Conservation (phyloP, 2,888 invertebrate species). For the Alloscopus bannaensis region DNA sequence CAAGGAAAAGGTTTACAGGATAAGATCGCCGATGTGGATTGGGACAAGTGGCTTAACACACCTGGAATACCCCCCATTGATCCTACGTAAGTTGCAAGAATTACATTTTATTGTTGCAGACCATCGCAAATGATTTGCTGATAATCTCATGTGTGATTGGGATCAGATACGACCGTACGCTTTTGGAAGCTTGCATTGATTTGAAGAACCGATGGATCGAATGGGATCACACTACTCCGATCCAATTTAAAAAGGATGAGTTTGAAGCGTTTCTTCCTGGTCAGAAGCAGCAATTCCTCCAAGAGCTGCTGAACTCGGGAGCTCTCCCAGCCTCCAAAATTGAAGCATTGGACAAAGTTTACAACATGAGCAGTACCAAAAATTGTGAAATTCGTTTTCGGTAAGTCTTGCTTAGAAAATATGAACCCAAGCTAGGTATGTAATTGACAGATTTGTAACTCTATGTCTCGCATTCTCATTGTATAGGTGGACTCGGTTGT, state of each 20-base stretch:
- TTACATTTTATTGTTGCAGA: constrained; percentile 29
- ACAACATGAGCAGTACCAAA: constrained; percentile 81
- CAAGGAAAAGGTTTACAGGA: constrained; percentile 76
- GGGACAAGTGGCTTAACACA: constrained; percentile 88
- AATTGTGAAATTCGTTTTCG: constrained; percentile 86
- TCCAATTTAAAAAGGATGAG: constrained; percentile 78
- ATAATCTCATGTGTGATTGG: not conserved
- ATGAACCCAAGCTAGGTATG: too few species aligned
- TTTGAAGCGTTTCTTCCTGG: constrained; percentile 79
- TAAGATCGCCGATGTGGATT: constrained; percentile 82
- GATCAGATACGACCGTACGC: constrained; percentile 81
- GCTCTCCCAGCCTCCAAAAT: constrained; percentile 79
- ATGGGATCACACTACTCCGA: constrained; percentile 75
- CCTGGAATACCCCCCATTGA: constrained; percentile 93
- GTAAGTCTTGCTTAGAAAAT: too few species aligned
- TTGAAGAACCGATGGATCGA: constrained; percentile 80
- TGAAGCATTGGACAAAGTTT: constrained; percentile 80
- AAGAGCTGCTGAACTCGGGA: constrained; percentile 80
- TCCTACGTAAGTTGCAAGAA: constrained; percentile 80
- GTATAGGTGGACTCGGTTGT: constrained; percentile 86
- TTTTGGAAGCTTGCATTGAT: constrained; percentile 80
- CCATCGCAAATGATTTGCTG: not conserved
- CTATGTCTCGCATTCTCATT: too few species aligned
- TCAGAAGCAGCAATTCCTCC: constrained; percentile 83
- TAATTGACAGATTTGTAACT: too few species aligned